Evolutionary conservation across 2,888 invertebrate genomes (phyloP), one percentile per base, ranked within the genome.

Genomic region (Zeuzera pyrina): DNA sequence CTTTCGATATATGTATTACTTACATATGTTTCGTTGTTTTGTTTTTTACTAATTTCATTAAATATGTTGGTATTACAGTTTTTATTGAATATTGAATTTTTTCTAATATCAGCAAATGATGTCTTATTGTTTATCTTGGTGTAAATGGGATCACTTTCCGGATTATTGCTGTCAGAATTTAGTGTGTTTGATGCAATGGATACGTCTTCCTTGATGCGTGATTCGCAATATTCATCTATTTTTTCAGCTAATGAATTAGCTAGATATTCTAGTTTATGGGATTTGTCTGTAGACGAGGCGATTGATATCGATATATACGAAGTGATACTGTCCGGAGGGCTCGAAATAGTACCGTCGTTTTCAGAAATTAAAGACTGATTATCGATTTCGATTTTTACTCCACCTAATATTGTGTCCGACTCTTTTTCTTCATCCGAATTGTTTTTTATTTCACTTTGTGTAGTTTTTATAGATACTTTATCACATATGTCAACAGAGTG

Each of bases 251-350:
- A 53, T 2, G 84, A 84, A 48, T 81, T 81, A 14, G 84, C 83
- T 38, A 84, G 65, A 41, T 81, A 74, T 58, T 84, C 84, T 48
- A 84, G 56, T 50, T 84, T 83, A 40, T 84, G 72, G 2, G 83
- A 77, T 45, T 76, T 81, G 25, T 84, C 84, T 7, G 64, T 61
- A 15, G 84, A 83, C n/a, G 83, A 81, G 31, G 78, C 78, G 13
- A 83, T 79, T 13, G 83, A 81, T 43, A 84, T 79, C 3, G 84
- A 84, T 48, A 84, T 76, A 36, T 84, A 84, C n/a, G 84, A 84
- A 15, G 81, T 83, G 35, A 84, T 79, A 41, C 84, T 84, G 38
- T 83, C 83, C 22, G 79, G 71, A 16, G 72, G 76, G 43, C 81
- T 84, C 28, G 83, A 83, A 43, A 78, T 62, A 36, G 71, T 76